Base-by-base conservation (phyloP, 23 tunicate species). In the Corella eumyota region DNA sequence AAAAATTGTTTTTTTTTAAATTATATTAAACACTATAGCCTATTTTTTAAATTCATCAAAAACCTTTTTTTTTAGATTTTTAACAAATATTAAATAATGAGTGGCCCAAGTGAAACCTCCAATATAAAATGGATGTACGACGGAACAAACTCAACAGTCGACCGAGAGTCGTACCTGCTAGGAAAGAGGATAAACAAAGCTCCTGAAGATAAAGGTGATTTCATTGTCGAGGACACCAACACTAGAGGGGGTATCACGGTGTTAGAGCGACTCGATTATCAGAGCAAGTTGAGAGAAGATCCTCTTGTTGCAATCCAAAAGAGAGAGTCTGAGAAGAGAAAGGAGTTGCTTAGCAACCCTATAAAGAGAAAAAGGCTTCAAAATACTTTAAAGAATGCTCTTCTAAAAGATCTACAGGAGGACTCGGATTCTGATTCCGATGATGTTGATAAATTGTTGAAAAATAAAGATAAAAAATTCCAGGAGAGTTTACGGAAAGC, bases 61-160 rank as follows among this genome's bases (percentile, higher is more conserved):
- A n/a, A n/a, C n/a, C n/a, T n/a, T n/a, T n/a, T n/a, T n/a, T n/a
- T n/a, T n/a, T n/a, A n/a, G n/a, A n/a, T n/a, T n/a, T n/a, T n/a
- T n/a, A n/a, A n/a, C n/a, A n/a, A n/a, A n/a, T n/a, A n/a, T n/a
- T n/a, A n/a, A n/a, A n/a, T n/a, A n/a, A n/a, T n/a, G n/a, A n/a
- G n/a, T n/a, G n/a, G n/a, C n/a, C 82, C 82, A 23, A 73, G 68
- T 56, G 82, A 75, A 34, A 65, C 82, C 4, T 47, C 82, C 22
- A 75, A 75, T 38, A 68, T 84, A 32, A 64, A 85, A 66, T 85
- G 95, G 95, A 85, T 85, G 95, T 85, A 85, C 55, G 95, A 88
- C 50, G 96, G 96, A 33, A 67, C 65, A 32, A 73, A 78, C 58
- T 88, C 96, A 4, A 45, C 76, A 2, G 73, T 88, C 28, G 88